Conservation (phyloP, 2,888 invertebrate species). For the Myathropa florea region DNA sequence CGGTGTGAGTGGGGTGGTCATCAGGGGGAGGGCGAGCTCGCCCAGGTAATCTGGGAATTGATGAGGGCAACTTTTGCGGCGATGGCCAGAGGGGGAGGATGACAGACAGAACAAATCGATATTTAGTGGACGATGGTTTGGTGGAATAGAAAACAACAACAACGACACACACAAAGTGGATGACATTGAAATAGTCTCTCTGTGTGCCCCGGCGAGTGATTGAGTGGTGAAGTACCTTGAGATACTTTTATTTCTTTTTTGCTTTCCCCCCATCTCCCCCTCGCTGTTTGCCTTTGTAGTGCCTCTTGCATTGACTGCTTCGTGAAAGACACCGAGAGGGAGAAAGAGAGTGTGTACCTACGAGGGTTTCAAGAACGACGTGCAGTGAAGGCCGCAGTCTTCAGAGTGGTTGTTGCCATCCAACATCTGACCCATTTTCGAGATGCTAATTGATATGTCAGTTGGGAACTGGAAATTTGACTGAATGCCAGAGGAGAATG, state of each 20-base stretch:
- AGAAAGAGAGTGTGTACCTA: not conserved
- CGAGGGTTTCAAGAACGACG: no score
- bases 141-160: not conserved
- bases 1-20: not conserved
- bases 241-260: conserved; percentile 1
- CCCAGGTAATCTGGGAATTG: conserved; percentile 18
- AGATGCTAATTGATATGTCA: no score
- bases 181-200: conserved; percentile 24
- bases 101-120: conserved; percentile 19
- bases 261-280: not conserved
- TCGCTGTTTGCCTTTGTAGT: not conserved
- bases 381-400: no score
- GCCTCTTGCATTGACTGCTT: no score
- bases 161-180: not conserved
- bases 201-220: conserved; percentile 4
- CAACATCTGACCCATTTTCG: no score
- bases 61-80: conserved; percentile 4
- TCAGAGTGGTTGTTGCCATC: no score
- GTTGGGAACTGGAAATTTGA: no score
- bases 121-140: not conserved
- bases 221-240: conserved; percentile 21
- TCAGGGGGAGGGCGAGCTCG: not conserved
- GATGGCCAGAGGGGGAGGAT: not conserved
- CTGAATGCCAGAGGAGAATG: not conserved
- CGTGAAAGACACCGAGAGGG: no score